Percentiles rank a stretch among this genome's conserved stretches.
Conservation (phyloP, 1,140 invertebrate genomes). For the Dendrolimus punctatus region DNA sequence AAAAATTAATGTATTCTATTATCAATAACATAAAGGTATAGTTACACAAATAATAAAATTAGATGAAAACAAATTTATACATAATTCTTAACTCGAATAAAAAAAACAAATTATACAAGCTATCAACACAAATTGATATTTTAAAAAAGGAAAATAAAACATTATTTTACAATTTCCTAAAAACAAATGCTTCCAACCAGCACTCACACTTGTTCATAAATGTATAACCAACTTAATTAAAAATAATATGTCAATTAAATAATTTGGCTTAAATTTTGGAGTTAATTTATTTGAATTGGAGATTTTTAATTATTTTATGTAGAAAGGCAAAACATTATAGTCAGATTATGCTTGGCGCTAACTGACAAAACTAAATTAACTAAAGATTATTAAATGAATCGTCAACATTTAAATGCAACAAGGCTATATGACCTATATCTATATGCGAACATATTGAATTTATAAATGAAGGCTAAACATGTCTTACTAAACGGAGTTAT, state of each 20-base stretch:
- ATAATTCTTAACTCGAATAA: constrained; percentile 67
- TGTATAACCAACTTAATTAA: constrained; percentile 19
- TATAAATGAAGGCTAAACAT: no score
- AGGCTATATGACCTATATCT: no score
- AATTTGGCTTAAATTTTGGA: constrained; percentile 61
- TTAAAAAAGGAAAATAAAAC: constrained; percentile 34
- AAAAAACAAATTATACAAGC: constrained; percentile 68
- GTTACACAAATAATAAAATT: constrained; percentile 69
- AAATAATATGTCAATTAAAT: constrained; percentile 33
- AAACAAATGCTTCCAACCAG: constrained; percentile 36
- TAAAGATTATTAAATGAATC: no score
- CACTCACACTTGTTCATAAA: constrained; percentile 32
- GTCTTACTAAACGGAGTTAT: no score
- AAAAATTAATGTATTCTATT: constrained; percentile 71
- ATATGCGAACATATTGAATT: no score
- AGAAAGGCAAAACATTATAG: background rate
- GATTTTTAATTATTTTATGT: constrained; percentile 15
- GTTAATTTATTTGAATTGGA: constrained; percentile 27
- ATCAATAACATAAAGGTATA: constrained; percentile 68
- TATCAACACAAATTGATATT: constrained; percentile 65
- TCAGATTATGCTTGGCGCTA: no score
- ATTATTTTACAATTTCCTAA: constrained; percentile 47
- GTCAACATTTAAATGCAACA: no score
- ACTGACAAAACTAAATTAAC: no score
- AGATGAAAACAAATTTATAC: constrained; percentile 70